Conservation (phyloP, 2,888 invertebrate genomes). For the Drosophila infuscata region DNA sequence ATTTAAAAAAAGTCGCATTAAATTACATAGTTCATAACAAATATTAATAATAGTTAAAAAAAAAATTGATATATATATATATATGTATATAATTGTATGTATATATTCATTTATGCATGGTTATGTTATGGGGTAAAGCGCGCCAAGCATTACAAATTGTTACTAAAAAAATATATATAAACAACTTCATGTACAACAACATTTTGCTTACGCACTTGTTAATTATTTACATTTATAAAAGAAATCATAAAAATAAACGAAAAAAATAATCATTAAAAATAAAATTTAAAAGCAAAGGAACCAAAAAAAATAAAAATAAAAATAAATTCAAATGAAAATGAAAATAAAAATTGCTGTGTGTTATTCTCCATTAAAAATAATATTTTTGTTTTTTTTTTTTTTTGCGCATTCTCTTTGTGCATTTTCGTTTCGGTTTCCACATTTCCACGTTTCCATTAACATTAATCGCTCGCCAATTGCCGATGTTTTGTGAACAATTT, state of each 20-base stretch:
- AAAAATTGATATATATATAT: conserved; percentile 30
- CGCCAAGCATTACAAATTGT: conserved; percentile 38
- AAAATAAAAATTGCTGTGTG: neutral
- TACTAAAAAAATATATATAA: conserved; percentile 25
- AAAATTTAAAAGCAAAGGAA: conserved; percentile 10
- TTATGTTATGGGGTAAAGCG: conserved; percentile 24
- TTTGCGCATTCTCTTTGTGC: conserved; percentile 65
- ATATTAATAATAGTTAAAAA: conserved; percentile 66
- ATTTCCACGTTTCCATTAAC: neutral
- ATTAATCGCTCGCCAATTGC: neutral
- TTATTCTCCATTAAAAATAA: neutral
- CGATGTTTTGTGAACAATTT: neutral
- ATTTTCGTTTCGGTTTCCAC: conserved; percentile 38
- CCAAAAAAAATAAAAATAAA: neutral
- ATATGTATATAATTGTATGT: conserved; percentile 4
- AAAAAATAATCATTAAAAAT: conserved; percentile 18
- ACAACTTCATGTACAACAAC: conserved; percentile 44
- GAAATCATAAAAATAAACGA: conserved; percentile 21
- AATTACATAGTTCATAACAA: conserved; percentile 70
- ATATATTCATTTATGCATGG: conserved; percentile 13
- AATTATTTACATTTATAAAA: conserved; percentile 57
- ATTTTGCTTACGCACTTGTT: conserved; percentile 31
- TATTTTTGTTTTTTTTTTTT: neutral
- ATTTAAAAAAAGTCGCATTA: conserved; percentile 39
- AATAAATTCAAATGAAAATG: conserved; percentile 8